phyloP scores from a whole-genome alignment of 2,113 vertebrate species.

The Numida meleagris region DNA sequence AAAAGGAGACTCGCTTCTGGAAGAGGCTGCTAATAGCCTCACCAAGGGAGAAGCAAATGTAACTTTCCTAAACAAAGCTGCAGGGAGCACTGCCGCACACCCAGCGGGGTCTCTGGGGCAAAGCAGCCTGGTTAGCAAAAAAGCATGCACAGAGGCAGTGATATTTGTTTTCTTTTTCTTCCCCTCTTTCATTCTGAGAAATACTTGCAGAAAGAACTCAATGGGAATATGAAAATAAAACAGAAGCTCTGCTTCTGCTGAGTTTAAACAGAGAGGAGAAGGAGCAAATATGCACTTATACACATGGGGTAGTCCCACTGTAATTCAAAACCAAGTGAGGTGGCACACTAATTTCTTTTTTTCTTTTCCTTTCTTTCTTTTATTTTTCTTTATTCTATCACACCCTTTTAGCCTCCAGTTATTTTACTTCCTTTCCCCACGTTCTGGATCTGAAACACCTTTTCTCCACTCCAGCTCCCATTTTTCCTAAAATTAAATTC shows the following conservation, averaged over 20 bases:
- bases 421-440: background rate
- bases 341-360: background rate
- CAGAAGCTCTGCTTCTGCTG: background rate
- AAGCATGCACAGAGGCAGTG: constrained; percentile 18
- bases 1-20: constrained; percentile 52
- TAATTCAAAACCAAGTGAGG: background rate
- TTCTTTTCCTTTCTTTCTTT: background rate
- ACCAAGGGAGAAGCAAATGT: constrained; percentile 44
- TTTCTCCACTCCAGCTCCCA: background rate
- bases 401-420: background rate
- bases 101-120: constrained; percentile 55
- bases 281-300: background rate
- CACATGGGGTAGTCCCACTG: no score
- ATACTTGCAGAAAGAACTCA: background rate
- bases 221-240: background rate
- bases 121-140: constrained; percentile 30
- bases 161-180: background rate
- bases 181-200: constrained; percentile 29
- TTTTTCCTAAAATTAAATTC: background rate
- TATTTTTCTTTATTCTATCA: background rate
- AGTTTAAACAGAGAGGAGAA: background rate
- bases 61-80: constrained; percentile 46
- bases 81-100: constrained; percentile 55
- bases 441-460: background rate
- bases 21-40: constrained; percentile 46